Percentiles rank a stretch among this genome's conserved stretches.
Evolutionary conservation across 2,797 vertebrate genomes (phyloP).

Genomic region (Aldrovandia affinis): DNA sequence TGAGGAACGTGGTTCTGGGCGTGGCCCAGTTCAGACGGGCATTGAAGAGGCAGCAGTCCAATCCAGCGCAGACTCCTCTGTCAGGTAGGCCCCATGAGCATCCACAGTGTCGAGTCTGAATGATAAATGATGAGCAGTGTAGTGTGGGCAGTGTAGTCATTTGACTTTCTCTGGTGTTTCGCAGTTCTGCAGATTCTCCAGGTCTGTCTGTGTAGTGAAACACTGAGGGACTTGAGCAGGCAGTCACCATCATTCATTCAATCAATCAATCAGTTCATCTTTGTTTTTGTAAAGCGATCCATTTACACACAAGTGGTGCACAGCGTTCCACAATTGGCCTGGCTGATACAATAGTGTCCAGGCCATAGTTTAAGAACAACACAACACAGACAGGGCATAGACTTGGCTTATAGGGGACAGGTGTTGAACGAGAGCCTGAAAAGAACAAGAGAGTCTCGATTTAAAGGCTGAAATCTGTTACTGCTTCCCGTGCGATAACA

Average conservation of each 20-base stretch:
- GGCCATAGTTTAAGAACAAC: too few relatives aligned
- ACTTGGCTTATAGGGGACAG: too few relatives aligned
- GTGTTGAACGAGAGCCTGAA: too few relatives aligned
- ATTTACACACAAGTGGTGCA: too few relatives aligned
- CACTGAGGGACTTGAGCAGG: background rate
- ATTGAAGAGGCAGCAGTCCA: constrained; percentile 78
- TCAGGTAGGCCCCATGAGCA: constrained; percentile 75
- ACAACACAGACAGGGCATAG: too few relatives aligned
- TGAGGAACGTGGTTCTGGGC: constrained; percentile 91
- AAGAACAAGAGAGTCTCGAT: too few relatives aligned
- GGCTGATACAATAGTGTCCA: too few relatives aligned
- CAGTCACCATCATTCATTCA: background rate
- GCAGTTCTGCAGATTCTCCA: background rate
- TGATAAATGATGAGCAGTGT: background rate
- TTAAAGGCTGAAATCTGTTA: too few relatives aligned
- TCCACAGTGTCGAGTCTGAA: background rate
- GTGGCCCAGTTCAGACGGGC: constrained; percentile 92
- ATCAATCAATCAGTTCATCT: too few relatives aligned
- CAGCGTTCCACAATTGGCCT: too few relatives aligned
- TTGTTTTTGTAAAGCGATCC: too few relatives aligned
- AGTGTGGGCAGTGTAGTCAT: constrained; percentile 1
- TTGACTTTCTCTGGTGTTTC: background rate
- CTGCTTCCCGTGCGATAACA: too few relatives aligned
- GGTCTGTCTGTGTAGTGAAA: background rate
- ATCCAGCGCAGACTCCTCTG: constrained; percentile 74